Conservation (phyloP, 2,888 invertebrate genomes). For the Ectobius pallidus region DNA sequence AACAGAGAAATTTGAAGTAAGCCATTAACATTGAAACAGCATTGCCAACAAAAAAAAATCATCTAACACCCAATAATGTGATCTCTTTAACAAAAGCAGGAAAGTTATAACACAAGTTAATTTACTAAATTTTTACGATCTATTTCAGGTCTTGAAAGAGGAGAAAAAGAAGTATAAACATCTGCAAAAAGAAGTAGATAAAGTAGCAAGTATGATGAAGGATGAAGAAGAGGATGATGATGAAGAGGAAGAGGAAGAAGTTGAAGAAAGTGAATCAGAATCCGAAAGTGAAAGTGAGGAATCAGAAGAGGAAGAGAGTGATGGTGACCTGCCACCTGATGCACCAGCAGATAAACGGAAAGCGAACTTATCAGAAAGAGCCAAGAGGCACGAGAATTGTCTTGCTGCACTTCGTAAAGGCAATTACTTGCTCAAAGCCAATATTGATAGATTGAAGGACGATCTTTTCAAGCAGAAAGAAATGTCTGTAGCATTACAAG, state of each 20-base stretch:
- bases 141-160: constrained; percentile 60
- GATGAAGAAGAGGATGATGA: constrained; percentile 66
- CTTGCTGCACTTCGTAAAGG: constrained; percentile 85
- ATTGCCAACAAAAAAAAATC: too few species aligned
- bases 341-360: constrained; percentile 68
- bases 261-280: constrained; percentile 61
- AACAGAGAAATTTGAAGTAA: too few species aligned
- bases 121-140: too few species aligned
- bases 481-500: constrained; percentile 75
- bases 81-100: too few species aligned
- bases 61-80: too few species aligned
- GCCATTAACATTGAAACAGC: too few species aligned
- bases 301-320: constrained; percentile 67
- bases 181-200: constrained; percentile 86
- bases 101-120: too few species aligned
- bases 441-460: constrained; percentile 85
- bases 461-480: constrained; percentile 84
- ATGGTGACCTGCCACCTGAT: constrained; percentile 70
- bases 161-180: constrained; percentile 84
- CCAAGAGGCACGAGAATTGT: constrained; percentile 79
- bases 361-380: constrained; percentile 51
- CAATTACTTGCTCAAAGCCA: constrained; percentile 84
- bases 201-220: constrained; percentile 88
- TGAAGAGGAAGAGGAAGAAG: constrained; percentile 56
- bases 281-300: constrained; percentile 63